Evolutionary conservation across 2,797 vertebrate genomes (phyloP), one percentile per base, ranked within the genome.

Genomic region (Emys orbicularis): DNA sequence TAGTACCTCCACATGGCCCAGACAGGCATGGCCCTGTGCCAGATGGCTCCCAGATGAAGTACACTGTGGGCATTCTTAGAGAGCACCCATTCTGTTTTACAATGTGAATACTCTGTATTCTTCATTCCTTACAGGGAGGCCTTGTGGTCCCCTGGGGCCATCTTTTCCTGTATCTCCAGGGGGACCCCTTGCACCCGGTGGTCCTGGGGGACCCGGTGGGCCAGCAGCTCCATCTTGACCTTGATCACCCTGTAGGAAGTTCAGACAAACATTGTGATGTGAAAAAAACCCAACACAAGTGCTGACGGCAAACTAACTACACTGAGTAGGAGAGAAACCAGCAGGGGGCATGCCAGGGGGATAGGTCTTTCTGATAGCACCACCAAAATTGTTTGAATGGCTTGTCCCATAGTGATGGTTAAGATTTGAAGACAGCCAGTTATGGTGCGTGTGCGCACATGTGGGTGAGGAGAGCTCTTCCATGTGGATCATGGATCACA

Each of bases 81-180:
- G 57, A 57, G 27, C 80, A 81, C 83, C 81, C 91, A 68, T 50
- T 57, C 89, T 56, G 81, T 41, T 88, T 72, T 88, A n/a, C 19
- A 41, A 49, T 16, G 34, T 23, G 44, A 49, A 61, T 47, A 47
- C 50, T 57, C 65, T 77, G 21, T 76, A 41, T 94, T 92, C 89
- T 94, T 84, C 56, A 54, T 0, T 89, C 97, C 99, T 99, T 99
- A 99, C 99, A 93, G 91, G 97, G 65, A 98, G 98, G 97, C 99
- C 99, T 95, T 98, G 95, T 88, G 98, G 98, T 95, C 99, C 99
- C 91, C 98, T 98, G 86, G 99, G 99, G 44, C 99, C 99, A 49
- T 99, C 99, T 96, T 99, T 99, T 94, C 99, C 99, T 1, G 98
- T 99, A 98, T 99, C 99, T 44, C 99, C 99, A 92, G 99, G 99